Conservation (phyloP, 1,140 invertebrate genomes). For the Metopolophium dirhodum region DNA sequence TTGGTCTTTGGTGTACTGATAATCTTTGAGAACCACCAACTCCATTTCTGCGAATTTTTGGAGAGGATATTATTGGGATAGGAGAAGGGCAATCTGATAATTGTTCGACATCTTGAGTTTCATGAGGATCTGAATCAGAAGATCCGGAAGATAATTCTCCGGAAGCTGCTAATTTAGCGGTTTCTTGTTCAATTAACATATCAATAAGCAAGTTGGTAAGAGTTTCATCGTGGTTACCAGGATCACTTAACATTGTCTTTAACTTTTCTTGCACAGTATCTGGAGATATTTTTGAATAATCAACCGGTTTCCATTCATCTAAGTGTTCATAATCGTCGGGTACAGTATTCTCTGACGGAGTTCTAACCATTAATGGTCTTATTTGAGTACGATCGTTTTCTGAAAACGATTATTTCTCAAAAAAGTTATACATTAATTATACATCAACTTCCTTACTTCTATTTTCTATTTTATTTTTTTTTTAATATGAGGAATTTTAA, state of each 20-base stretch:
- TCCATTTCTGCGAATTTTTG: constrained; percentile 58
- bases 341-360: constrained; percentile 50
- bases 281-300: constrained; percentile 53
- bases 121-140: constrained; percentile 52
- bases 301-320: constrained; percentile 46
- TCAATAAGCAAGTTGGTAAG: constrained; percentile 59
- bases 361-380: constrained; percentile 53
- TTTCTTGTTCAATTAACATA: constrained; percentile 60
- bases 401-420: constrained; percentile 48
- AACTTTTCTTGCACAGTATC: constrained; percentile 54
- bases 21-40: constrained; percentile 60
- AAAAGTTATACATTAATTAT: neutral
- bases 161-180: constrained; percentile 58
- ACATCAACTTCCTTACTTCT: neutral
- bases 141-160: constrained; percentile 48
- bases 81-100: neutral
- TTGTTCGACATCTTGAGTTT: constrained; percentile 21
- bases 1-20: constrained; percentile 59
- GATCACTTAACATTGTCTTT: constrained; percentile 47
- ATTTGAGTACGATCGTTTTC: constrained; percentile 35
- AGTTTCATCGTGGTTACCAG: constrained; percentile 58
- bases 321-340: constrained; percentile 48
- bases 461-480: constrained; percentile 36
- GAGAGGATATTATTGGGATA: constrained; percentile 49
- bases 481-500: constrained; percentile 5